Evolutionary conservation across 2,797 vertebrate species (phyloP), one percentile per base, ranked within the genome.

Genomic region (Neoniphon sammara): DNA sequence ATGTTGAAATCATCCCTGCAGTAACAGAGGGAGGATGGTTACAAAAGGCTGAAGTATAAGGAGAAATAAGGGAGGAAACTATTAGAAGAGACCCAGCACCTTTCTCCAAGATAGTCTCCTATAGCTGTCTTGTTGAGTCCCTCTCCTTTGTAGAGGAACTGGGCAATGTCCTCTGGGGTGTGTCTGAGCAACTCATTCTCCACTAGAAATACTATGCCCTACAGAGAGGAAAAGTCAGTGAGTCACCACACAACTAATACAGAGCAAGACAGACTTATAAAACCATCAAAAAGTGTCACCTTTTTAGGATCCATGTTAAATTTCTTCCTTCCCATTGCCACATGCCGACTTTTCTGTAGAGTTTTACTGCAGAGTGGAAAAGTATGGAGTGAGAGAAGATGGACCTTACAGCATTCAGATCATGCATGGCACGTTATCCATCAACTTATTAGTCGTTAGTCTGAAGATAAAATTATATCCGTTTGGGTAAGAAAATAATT

Each of bases 281-380:
- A 25, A 42, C 25, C 18, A 17, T 20, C 12, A 2, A 34, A 30
- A 18, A 2, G 4, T 9, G 21, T 75, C 75, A 91, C 91, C 95
- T 97, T 97, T 92, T 98, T 98, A 5, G 97, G 97, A 74, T 98
- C 97, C 97, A 97, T 98, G 92, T 98, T 98, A 90, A 98, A 98
- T 86, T 98, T 98, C 89, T 98, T 98, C 69, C 97, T 92, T 64
- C 97, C 97, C 97, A 98, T 97, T 25, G 96, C 96, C 85, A 98
- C 96, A 80, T 98, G 97, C 11, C 96, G 91, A 73, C 94, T 97
- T 91, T 97, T 95, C 84, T 98, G 96, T 72, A 98, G 93, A 18
- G 96, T 98, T 95, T 98, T 98, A 86, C 97, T 98, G 88, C 20
- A 80, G 58, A 82, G 55, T 8, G 20, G 31, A 80, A 56, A 73